Evolutionary conservation across 2,797 vertebrate genomes (phyloP), one percentile per base, ranked within the genome.

Genomic region (Enteromius thamalakanensis): DNA sequence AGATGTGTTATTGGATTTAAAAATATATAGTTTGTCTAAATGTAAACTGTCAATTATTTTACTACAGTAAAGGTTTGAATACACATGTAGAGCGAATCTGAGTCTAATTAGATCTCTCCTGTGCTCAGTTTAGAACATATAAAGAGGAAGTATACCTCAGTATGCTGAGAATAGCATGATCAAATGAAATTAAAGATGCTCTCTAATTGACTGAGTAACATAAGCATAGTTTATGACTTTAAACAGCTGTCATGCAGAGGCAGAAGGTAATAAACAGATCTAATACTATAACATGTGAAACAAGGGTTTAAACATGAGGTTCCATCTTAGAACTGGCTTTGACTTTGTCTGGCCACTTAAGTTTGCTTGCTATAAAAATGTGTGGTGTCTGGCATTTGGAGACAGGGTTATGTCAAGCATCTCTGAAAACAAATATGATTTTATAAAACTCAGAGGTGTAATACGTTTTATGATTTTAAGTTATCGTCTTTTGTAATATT

Each of bases 321-420:
- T 34, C 60, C 19, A 42, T 64, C 26, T 21, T 32, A 82, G 42
- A 75, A 47, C 26, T 55, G n/a, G 14, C 49, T 64, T 34, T 9
- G 29, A 76, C 42, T 68, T 55, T 29, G 26, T 29, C 37, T 45
- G 58, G 21, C 11, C 62, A 75, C 68, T 47, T 42, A 51, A 67
- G 71, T 85, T 82, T 26, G 21, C 68, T 45, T 79, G 51, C 45
- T 45, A 47, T 81, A 77, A 55, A 87, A 55, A 23, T 80, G 29
- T 72, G 32, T 75, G 17, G 14, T 34, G 76, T 42, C 75, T 71
- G 15, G 21, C 21, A 65, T 71, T 32, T 67, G n/a, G 58, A 51
- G n/a, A 55, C 40, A 21, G 19, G 47, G 37, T 58, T 67, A 29
- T 64, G 26, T 32, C 14, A 26, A 58, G 26, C 58, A 42, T 67